Conservation (phyloP, 2,113 vertebrate genomes). For the Anolis carolinensis region DNA sequence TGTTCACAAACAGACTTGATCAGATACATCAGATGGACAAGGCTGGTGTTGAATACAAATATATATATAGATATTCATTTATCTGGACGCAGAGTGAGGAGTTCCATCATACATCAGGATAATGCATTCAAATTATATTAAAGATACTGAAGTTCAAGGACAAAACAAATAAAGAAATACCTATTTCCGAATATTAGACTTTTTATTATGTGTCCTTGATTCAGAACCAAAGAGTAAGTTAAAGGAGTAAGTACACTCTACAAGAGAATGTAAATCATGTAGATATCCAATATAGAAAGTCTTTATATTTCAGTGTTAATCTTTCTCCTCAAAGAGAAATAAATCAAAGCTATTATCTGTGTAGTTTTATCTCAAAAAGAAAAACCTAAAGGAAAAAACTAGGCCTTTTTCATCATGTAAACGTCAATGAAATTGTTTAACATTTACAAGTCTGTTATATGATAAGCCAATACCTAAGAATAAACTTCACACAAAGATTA, state of each 20-base stretch:
- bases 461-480: neutral
- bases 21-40: neutral
- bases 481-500: neutral
- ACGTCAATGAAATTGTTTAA: constrained; percentile 12
- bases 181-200: neutral
- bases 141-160: neutral
- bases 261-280: neutral
- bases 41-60: neutral
- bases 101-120: neutral
- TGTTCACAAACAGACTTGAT: neutral
- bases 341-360: constrained; percentile 21
- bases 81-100: neutral
- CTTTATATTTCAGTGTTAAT: neutral
- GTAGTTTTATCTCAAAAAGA: neutral
- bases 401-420: constrained; percentile 5
- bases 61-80: neutral
- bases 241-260: neutral
- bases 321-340: constrained; percentile 6
- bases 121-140: neutral
- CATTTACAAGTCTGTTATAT: neutral
- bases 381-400: neutral
- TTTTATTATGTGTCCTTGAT: neutral
- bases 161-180: neutral
- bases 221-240: neutral
- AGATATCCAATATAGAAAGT: neutral